These are phyloP conservation scores for Ophraella communa DNA, from an alignment of 2,888 invertebrate species.

Conservation along the genomic window DNA sequence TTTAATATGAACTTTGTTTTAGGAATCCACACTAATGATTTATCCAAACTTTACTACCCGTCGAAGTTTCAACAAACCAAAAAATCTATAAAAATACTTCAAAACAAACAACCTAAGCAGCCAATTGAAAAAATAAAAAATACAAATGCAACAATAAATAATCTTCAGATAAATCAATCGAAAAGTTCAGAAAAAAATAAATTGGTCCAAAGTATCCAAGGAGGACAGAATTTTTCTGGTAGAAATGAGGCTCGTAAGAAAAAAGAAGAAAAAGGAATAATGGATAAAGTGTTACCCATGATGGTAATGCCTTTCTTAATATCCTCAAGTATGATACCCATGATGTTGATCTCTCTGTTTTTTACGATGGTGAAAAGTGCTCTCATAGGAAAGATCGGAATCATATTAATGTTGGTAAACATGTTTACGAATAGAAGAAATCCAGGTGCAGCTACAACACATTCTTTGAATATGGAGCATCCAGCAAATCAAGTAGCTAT, in stretches of 20 bases:
- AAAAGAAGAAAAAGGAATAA: conserved; percentile 63
- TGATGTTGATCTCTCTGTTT: conserved; percentile 73
- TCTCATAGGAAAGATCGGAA: conserved; percentile 75
- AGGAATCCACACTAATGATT: too few species aligned
- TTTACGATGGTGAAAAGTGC: conserved; percentile 71
- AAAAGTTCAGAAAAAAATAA: too few species aligned
- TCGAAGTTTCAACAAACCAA: too few species aligned
- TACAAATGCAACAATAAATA: neutral
- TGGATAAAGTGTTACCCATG: conserved; percentile 69
- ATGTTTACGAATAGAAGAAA: conserved; percentile 59
- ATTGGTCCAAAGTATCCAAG: too few species aligned
- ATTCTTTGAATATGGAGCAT: conserved; percentile 36
- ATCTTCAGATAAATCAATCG: neutral
- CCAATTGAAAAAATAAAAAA: neutral
- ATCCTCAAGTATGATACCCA: conserved; percentile 73
- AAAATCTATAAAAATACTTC: too few species aligned
- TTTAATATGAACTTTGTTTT: too few species aligned
- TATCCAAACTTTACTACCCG: too few species aligned
- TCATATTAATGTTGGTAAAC: conserved; percentile 70
- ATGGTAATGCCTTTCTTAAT: conserved; percentile 75
- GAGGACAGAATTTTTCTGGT: too few species aligned
- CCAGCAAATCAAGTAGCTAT: conserved; percentile 42
- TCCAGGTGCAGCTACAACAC: conserved; percentile 49
- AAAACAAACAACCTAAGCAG: neutral
- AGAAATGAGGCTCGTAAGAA: conserved; percentile 49